Conservation (phyloP, 2,888 invertebrate species). For the Eilema depressum region DNA sequence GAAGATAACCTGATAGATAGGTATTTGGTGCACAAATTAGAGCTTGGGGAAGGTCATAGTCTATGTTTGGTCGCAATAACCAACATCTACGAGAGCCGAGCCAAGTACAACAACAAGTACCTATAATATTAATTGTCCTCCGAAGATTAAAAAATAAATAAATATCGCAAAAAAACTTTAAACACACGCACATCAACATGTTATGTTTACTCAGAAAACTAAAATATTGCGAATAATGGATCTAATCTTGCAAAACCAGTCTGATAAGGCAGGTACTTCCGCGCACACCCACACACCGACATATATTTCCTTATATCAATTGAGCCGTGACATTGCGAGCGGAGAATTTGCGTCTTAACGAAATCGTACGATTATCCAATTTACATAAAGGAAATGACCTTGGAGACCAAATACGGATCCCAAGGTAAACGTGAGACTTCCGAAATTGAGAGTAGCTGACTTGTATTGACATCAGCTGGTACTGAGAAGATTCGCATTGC, state of each 20-base stretch:
- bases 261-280: background rate
- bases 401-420: background rate
- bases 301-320: conserved; percentile 8
- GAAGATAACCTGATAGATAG: too few species aligned
- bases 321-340: conserved; percentile 9
- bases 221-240: conserved; percentile 1
- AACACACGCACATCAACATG: too few species aligned
- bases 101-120: too few species aligned
- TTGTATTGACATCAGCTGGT: background rate
- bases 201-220: background rate
- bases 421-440: background rate
- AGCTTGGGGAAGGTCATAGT: too few species aligned
- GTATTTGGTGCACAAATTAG: too few species aligned
- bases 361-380: conserved; percentile 4
- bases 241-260: conserved; percentile 1
- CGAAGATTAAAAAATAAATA: too few species aligned
- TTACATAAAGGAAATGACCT: conserved; percentile 7
- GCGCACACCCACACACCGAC: background rate
- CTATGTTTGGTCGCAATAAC: too few species aligned
- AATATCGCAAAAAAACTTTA: too few species aligned
- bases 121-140: too few species aligned
- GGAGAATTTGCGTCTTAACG: background rate
- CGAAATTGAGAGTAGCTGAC: background rate
- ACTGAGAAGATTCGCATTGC: too few species aligned
- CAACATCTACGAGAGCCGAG: too few species aligned